Evolutionary conservation across 2,888 invertebrate species (phyloP), one percentile per base, ranked within the genome.

Genomic region (Taphrorychus bicolor): DNA sequence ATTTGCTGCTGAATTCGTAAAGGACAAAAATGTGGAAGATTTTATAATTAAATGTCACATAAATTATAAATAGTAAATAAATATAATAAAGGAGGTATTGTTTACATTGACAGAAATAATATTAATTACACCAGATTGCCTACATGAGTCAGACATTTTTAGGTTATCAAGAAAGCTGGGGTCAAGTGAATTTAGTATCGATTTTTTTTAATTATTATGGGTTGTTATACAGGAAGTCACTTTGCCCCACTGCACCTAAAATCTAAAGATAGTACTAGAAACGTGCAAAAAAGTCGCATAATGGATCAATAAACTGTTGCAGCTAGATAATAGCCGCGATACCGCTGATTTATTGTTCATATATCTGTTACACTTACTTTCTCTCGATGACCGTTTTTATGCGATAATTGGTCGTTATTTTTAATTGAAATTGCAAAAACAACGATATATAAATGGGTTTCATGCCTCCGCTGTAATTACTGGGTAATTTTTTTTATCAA

Each of bases 371-470:
- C 61, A 61, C 66, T 61, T 54, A 61, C 66, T 66, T 62, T 66
- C 66, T 66, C 66, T 58, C 58, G 54, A 66, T 66, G 61, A 66
- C 54, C 45, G 61, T 66, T 66, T 66, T 66, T 66, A 62, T 62
- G 42, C 61, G 52, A 62, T 66, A 66, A 66, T 61, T 57, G 61
- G 61, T 49, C 49, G 52, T 66, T 66, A 66, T 62, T 66, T 66
- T 66, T 66, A 61, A 66, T 66, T 66, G 66, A 61, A 66, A 66
- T 66, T 61, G 61, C 66, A 52, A 61, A 61, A 66, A 62, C 60
- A 66, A 61, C 61, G 48, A 49, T 59, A 17, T 21, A 40, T 66
- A 66, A 32, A 66, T 66, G 66, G 52, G 61, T 66, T 62, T 66
- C 58, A 66, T 61, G 66, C 57, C 66, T 66, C 48, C 52, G 52